Evolutionary conservation across 2,113 vertebrate genomes (phyloP).

Genomic region (Setophaga coronata): DNA sequence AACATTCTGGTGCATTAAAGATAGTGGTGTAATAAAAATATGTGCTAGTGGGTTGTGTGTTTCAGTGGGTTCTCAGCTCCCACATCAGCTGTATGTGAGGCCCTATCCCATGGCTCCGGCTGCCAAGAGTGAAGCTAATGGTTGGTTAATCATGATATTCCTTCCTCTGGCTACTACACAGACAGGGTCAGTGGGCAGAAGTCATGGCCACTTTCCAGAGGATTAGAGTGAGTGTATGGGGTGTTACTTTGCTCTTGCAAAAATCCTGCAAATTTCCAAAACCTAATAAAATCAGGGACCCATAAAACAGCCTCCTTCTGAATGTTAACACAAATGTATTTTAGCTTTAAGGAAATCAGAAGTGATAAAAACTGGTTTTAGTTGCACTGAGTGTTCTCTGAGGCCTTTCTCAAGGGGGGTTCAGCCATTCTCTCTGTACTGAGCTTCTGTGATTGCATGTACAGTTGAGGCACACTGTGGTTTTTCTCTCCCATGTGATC

Average conservation of each 20-base stretch:
- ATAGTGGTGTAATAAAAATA: not conserved
- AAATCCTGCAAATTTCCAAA: not conserved
- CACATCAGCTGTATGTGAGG: not conserved
- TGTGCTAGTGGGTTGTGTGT: not conserved
- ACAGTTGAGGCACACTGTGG: not conserved
- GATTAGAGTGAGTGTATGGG: not conserved
- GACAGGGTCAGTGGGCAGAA: not conserved
- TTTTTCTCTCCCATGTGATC: slow-evolving; percentile 17
- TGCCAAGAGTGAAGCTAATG: not conserved
- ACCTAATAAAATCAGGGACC: not conserved
- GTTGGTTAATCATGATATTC: not conserved
- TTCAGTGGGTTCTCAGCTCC: not conserved
- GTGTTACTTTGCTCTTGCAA: not conserved
- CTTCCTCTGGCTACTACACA: not conserved
- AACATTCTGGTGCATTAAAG: not conserved
- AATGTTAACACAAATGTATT: not conserved
- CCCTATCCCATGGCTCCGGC: not conserved
- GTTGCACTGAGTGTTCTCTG: not conserved
- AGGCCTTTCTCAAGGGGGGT: not conserved
- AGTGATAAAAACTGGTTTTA: not conserved
- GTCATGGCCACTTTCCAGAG: not conserved
- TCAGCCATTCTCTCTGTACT: not conserved
- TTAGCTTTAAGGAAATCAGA: not conserved
- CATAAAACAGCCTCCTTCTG: not conserved
- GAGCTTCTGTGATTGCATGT: not conserved